Evolutionary conservation across 2,113 vertebrate species (phyloP).

Genomic region (Phyllostomus hastatus): DNA sequence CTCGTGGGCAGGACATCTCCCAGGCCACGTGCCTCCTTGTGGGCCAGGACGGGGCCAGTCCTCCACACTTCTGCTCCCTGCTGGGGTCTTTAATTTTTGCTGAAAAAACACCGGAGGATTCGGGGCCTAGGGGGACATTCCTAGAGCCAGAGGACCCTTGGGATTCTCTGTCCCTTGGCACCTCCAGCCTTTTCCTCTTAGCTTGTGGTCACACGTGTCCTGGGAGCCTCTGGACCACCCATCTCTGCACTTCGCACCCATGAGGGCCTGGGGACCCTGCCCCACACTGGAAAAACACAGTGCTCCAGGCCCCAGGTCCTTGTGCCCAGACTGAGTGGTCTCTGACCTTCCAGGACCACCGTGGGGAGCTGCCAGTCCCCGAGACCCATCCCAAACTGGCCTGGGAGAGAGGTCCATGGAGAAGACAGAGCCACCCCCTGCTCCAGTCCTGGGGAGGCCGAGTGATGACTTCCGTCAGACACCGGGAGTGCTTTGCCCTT

Average conservation of each 20-base stretch:
- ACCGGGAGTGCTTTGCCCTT: not conserved
- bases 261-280: not conserved
- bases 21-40: not conserved
- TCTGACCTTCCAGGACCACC: not conserved
- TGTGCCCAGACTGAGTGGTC: not conserved
- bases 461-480: not conserved
- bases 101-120: not conserved
- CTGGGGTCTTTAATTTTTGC: not conserved
- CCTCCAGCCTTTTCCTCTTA: fast-evolving
- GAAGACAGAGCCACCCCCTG: not conserved
- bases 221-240: not conserved
- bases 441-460: not conserved
- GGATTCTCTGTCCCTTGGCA: not conserved
- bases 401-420: not conserved
- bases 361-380: not conserved
- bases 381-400: not conserved
- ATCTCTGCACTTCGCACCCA: not conserved
- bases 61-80: not conserved
- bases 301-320: no score
- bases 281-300: fast-evolving
- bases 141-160: not conserved
- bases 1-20: fast-evolving
- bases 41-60: not conserved
- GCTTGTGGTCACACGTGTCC: not conserved
- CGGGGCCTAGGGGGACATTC: no score